Conservation (phyloP, 2,113 vertebrate genomes). For the Phoenicopterus ruber region DNA sequence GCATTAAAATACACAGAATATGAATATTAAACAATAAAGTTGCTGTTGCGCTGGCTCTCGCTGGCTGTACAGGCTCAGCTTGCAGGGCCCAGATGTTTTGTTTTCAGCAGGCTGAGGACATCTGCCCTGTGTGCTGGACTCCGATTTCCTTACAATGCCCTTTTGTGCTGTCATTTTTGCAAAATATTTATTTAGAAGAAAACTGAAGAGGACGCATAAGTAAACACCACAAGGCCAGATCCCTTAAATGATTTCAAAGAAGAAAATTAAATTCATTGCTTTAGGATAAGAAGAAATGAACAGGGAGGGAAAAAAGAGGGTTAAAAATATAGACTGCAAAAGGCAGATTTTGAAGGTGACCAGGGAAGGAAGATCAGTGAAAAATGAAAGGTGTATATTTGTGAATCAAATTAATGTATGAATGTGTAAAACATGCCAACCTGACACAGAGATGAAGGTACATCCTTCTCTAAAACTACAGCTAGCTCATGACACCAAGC, state of each 20-base stretch:
- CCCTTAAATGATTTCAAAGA: neutral
- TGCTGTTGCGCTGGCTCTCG: neutral
- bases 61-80: neutral
- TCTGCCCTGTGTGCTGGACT: neutral
- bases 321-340: neutral
- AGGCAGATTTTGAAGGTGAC: neutral
- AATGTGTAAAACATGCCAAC: neutral
- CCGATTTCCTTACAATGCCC: neutral
- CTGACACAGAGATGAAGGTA: conserved; percentile 2
- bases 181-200: conserved; percentile 36
- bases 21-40: neutral
- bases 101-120: neutral
- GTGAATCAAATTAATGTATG: conserved; percentile 25
- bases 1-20: neutral
- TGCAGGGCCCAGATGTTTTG: neutral
- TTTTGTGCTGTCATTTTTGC: neutral
- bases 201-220: neutral
- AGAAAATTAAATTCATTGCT: neutral
- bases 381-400: neutral
- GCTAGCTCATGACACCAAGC: neutral
- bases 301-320: neutral
- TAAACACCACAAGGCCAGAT: neutral
- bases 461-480: conserved; percentile 28
- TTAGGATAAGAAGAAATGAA: neutral
- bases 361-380: neutral